These are phyloP conservation scores for Daptonema setosum DNA, from an alignment of 2,888 invertebrate genomes.

Conservation along the genomic window DNA sequence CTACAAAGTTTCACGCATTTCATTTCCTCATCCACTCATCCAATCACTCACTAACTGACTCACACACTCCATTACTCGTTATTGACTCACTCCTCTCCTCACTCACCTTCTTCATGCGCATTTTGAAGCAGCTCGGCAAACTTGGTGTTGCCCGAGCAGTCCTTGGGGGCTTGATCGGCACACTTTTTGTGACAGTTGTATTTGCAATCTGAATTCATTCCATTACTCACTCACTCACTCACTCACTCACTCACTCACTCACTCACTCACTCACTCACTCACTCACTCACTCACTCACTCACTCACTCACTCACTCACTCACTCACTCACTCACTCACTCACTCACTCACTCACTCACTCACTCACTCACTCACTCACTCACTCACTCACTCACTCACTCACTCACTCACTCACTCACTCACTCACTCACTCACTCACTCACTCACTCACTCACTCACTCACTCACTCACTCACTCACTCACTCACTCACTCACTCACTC, in stretches of 20 bases:
- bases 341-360: too few relatives aligned
- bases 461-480: too few relatives aligned
- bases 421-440: too few relatives aligned
- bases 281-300: too few relatives aligned
- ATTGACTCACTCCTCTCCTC: background rate
- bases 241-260: background rate
- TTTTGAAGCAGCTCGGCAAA: background rate
- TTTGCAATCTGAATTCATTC: slow-evolving; percentile 58
- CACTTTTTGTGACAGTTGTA: slow-evolving; percentile 90
- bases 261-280: background rate
- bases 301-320: too few relatives aligned
- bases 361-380: too few relatives aligned
- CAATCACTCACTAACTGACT: slow-evolving; percentile 1
- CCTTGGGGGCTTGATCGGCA: slow-evolving; percentile 21
- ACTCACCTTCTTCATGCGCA: background rate
- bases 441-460: too few relatives aligned
- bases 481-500: too few relatives aligned
- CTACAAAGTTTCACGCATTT: slow-evolving; percentile 1
- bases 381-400: too few relatives aligned
- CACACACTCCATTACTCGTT: background rate
- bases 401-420: too few relatives aligned
- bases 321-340: too few relatives aligned
- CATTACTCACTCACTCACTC: too few relatives aligned
- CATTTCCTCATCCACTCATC: slow-evolving; percentile 6
- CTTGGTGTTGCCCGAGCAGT: slow-evolving; percentile 19